phyloP scores from a whole-genome alignment of 2,113 vertebrate genomes.

The Ahaetulla prasina region DNA sequence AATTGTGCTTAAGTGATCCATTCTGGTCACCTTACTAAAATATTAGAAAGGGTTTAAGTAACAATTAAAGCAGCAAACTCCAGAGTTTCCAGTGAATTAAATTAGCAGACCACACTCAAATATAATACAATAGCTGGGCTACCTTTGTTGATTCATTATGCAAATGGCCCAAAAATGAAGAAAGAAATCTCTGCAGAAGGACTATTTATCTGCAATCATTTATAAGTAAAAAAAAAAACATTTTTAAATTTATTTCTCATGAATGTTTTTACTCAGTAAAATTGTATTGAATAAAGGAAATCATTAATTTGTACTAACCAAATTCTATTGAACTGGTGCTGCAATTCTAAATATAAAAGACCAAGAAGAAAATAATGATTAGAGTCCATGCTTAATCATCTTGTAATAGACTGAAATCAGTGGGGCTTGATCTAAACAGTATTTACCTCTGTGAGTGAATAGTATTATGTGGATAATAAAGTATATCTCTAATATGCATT shows the following conservation, averaged over 20 bases:
- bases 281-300: not conserved
- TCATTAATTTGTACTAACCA: not conserved
- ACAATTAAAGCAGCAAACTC: conserved; percentile 67
- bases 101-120: conserved; percentile 68
- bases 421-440: not conserved
- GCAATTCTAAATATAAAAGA: not conserved
- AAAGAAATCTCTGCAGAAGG: conserved; percentile 53
- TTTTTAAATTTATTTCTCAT: conserved; percentile 45
- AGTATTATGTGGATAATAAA: not conserved
- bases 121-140: conserved; percentile 66
- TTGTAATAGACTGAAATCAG: not conserved
- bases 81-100: conserved; percentile 69
- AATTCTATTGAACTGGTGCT: not conserved
- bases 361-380: not conserved
- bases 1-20: conserved; percentile 62
- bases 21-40: conserved; percentile 58
- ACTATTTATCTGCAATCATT: conserved; percentile 53
- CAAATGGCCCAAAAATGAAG: conserved; percentile 59
- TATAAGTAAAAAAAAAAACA: conserved; percentile 24
- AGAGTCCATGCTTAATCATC: not conserved
- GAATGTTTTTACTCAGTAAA: not conserved
- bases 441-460: not conserved
- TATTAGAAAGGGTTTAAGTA: conserved; percentile 62
- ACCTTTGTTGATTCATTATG: conserved; percentile 42
- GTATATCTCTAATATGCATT: too few species aligned